phyloP scores from a whole-genome alignment of 2,113 vertebrate genomes.

The Rhabdomys dilectus region DNA sequence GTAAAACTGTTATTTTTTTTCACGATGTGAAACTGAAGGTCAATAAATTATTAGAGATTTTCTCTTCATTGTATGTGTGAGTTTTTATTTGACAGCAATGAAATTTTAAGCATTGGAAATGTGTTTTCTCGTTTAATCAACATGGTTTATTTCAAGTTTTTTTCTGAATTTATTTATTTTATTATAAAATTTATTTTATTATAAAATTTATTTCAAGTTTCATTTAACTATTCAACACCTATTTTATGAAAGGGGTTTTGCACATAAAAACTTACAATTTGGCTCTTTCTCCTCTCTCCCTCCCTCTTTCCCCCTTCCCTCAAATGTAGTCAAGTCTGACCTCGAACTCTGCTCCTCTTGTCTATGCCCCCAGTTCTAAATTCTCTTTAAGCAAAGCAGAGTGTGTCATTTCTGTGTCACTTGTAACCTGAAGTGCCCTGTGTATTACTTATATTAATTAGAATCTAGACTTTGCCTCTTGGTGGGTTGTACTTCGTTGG shows the following conservation, averaged over 20 bases:
- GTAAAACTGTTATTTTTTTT: conserved; percentile 93
- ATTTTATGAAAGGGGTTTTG: not conserved
- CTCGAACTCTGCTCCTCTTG: not conserved
- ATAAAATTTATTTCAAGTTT: too few relatives aligned
- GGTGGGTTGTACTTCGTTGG: conserved; percentile 26
- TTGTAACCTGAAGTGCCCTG: not conserved
- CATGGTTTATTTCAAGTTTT: not conserved
- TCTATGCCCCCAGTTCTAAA: not conserved
- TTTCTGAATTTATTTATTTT: too few relatives aligned
- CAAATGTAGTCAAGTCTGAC: not conserved
- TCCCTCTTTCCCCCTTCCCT: not conserved
- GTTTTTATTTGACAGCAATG: conserved; percentile 23
- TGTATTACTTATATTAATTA: not conserved
- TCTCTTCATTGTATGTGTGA: conserved; percentile 85
- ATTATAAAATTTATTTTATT: too few relatives aligned
- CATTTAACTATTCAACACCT: not conserved
- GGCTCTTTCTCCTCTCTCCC: fast-evolving
- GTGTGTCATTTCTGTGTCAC: not conserved
- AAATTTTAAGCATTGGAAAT: conserved; percentile 59
- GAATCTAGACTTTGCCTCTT: conserved; percentile 1
- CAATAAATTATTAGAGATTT: conserved; percentile 98
- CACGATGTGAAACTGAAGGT: conserved; percentile 99
- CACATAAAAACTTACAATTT: not conserved
- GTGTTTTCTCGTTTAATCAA: conserved; percentile 8
- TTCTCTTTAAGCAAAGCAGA: conserved; percentile 9